A percentile compares a stretch with the other conserved stretches of the same genome.
phyloP scores from a whole-genome alignment of 2,888 invertebrate species.

The Cryptus viduatorius region DNA sequence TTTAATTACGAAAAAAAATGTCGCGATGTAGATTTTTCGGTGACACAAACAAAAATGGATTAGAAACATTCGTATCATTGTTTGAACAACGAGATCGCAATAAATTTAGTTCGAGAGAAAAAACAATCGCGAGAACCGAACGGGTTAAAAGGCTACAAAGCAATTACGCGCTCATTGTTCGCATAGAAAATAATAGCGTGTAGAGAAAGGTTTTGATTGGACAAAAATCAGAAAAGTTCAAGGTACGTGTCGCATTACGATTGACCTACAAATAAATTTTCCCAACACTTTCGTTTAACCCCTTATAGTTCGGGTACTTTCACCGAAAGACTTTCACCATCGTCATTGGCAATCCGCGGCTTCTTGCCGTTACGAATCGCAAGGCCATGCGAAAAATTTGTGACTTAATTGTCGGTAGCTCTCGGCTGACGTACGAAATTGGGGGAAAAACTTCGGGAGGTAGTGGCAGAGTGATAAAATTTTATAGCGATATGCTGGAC shows the following conservation, averaged over 20 bases:
- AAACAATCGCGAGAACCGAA: too few relatives aligned
- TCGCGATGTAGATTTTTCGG: too few relatives aligned
- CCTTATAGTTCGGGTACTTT: slow-evolving; percentile 51
- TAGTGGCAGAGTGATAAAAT: slow-evolving; percentile 8
- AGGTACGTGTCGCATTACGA: neutral
- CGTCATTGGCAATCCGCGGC: neutral
- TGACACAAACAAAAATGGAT: too few relatives aligned
- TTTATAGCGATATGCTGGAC: slow-evolving; percentile 45
- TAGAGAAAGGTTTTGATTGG: neutral
- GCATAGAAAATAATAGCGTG: too few relatives aligned
- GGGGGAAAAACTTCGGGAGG: neutral
- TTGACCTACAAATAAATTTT: slow-evolving; percentile 55
- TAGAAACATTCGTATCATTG: too few relatives aligned
- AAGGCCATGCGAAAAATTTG: slow-evolving; percentile 47
- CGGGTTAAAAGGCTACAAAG: too few relatives aligned
- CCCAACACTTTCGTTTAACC: slow-evolving; percentile 61
- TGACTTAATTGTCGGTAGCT: slow-evolving; percentile 50
- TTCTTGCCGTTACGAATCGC: slow-evolving; percentile 19
- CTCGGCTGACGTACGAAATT: neutral
- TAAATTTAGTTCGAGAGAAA: too few relatives aligned
- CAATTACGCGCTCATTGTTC: too few relatives aligned
- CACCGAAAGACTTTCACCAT: slow-evolving; percentile 66
- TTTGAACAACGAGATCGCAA: too few relatives aligned
- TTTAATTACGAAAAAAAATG: too few relatives aligned
- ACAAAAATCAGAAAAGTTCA: neutral